Conservation (phyloP, 2,888 invertebrate species). For the Lepidocyrtinus sp. region DNA sequence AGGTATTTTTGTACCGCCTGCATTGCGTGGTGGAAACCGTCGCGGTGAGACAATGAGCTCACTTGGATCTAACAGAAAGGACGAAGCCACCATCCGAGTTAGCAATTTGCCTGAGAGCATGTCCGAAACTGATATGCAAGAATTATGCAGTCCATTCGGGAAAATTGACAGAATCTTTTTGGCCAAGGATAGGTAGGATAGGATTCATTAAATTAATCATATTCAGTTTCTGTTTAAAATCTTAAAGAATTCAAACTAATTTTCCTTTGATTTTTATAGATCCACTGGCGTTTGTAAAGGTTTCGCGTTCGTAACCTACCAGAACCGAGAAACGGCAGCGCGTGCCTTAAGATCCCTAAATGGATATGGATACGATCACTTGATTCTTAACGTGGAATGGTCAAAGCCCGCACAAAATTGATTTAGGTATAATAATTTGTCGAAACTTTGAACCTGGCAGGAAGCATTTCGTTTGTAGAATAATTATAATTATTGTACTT, state of each 20-base stretch:
- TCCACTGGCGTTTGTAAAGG: conserved; percentile 91
- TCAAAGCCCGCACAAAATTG: conserved; percentile 81
- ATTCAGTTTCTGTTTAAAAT: too few relatives aligned
- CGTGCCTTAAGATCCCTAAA: conserved; percentile 91
- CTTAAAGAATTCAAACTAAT: too few relatives aligned
- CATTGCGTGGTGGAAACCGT: conserved; percentile 83
- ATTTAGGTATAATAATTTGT: too few relatives aligned
- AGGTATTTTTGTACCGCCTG: conserved; percentile 84
- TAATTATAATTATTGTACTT: too few relatives aligned
- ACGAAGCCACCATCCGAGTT: conserved; percentile 95
- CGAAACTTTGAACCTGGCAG: too few relatives aligned
- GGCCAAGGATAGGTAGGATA: conserved; percentile 82
- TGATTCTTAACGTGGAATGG: conserved; percentile 99
- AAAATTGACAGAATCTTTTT: conserved; percentile 93
- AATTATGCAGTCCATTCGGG: conserved; percentile 95
- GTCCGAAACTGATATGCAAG: conserved; percentile 92
- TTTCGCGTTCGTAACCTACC: conserved; percentile 98
- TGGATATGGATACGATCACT: conserved; percentile 97
- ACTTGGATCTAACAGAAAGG: conserved; percentile 77
- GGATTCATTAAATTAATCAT: conserved; percentile 74
- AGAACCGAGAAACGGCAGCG: conserved; percentile 90
- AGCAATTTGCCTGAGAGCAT: conserved; percentile 98
- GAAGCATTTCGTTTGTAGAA: too few relatives aligned
- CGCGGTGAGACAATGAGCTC: conserved; percentile 79
- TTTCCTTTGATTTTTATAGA: conserved; percentile 75